phyloP scores from a whole-genome alignment of 2,888 invertebrate genomes.

The Conistra vaccinii region DNA sequence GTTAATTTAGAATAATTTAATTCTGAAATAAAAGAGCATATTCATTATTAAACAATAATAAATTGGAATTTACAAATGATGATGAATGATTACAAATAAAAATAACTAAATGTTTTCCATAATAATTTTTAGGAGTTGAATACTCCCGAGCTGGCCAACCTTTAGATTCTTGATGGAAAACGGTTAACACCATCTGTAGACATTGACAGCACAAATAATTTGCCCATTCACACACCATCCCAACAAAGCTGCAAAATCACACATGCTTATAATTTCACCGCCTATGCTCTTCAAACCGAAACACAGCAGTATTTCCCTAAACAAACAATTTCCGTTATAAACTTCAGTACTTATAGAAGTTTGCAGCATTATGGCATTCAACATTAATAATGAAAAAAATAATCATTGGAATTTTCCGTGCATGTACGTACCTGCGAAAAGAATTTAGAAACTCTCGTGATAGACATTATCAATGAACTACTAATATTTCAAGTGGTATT shows the following conservation, averaged over 20 bases:
- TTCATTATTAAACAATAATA: not conserved
- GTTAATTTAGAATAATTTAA: not conserved
- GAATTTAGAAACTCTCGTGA: constrained; percentile 5
- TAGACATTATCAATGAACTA: constrained; percentile 9
- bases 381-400: constrained; percentile 8
- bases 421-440: not conserved
- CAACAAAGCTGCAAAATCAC: not conserved
- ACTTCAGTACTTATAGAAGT: not conserved
- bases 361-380: not conserved
- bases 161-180: not conserved
- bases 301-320: not conserved
- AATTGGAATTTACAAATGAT: too few relatives aligned
- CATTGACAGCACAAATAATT: not conserved
- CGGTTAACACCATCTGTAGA: not conserved
- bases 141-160: not conserved
- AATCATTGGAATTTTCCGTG: not conserved
- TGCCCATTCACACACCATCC: not conserved
- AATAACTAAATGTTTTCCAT: too few relatives aligned
- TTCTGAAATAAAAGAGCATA: not conserved
- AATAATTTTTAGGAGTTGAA: not conserved
- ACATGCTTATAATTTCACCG: too few relatives aligned
- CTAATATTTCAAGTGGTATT: constrained; percentile 14
- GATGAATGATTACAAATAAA: not conserved
- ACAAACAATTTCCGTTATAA: not conserved
- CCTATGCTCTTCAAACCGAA: too few relatives aligned